Conservation (phyloP, 2,797 vertebrate genomes). For the Poeciliopsis turneri region DNA sequence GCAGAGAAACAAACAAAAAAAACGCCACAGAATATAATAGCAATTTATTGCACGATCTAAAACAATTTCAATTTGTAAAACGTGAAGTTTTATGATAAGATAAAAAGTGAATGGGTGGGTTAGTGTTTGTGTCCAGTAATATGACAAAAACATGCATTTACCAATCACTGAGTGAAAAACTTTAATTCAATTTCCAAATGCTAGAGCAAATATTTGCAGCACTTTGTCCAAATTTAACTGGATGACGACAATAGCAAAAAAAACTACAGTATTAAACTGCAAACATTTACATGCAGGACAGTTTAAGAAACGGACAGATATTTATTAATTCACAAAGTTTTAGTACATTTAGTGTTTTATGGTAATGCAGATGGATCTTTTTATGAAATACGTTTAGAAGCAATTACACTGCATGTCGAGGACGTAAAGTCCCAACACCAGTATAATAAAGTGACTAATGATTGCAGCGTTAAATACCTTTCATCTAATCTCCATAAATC, state of each 20-base stretch:
- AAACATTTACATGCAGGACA: neutral
- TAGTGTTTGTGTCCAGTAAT: neutral
- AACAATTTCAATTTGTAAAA: neutral
- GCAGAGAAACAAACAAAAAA: neutral
- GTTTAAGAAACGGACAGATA: neutral
- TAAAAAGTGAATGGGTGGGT: neutral
- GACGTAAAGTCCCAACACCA: neutral
- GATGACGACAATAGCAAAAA: no score
- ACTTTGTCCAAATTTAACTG: neutral
- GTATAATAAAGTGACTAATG: neutral
- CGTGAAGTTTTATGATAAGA: neutral
- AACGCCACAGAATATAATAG: slow-evolving; percentile 1
- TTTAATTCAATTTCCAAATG: neutral
- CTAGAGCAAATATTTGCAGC: neutral
- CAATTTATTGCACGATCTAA: neutral
- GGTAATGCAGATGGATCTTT: neutral
- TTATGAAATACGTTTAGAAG: neutral
- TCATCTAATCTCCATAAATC: neutral
- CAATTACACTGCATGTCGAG: neutral
- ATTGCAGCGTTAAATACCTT: neutral
- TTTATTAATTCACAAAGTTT: neutral
- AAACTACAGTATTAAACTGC: neutral
- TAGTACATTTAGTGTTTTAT: neutral
- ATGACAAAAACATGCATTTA: neutral
- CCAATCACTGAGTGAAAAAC: neutral